Percentiles rank a stretch among this genome's conserved stretches.
phyloP scores from a whole-genome alignment of 2,113 vertebrate species.

The Taurulus bubalis region DNA sequence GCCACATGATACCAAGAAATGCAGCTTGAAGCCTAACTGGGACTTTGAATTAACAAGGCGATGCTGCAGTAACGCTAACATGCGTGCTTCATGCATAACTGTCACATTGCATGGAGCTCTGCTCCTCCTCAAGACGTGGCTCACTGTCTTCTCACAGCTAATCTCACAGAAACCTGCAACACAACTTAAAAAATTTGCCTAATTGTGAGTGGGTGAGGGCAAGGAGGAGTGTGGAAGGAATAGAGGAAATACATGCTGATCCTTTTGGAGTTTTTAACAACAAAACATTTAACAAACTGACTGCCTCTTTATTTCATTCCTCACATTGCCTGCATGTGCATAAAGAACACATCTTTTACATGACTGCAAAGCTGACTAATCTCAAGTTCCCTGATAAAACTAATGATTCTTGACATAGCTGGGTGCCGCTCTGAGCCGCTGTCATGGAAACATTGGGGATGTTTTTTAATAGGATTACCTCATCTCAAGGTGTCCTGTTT shows the following conservation, averaged over 20 bases:
- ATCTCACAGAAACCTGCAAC: not conserved
- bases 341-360: not conserved
- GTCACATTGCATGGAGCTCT: not conserved
- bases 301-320: slow-evolving; percentile 28
- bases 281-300: slow-evolving; percentile 18
- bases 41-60: not conserved
- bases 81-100: not conserved
- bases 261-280: slow-evolving; percentile 17
- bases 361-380: slow-evolving; percentile 49
- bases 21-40: slow-evolving; percentile 6
- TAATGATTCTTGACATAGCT: slow-evolving; percentile 60
- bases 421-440: slow-evolving; percentile 55
- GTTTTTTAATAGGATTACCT: slow-evolving; percentile 63
- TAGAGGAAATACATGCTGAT: slow-evolving; percentile 8
- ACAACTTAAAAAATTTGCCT: slow-evolving; percentile 1
- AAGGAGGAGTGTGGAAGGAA: slow-evolving; percentile 2
- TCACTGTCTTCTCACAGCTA: not conserved
- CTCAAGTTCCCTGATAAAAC: slow-evolving; percentile 49
- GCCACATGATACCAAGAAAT: not conserved
- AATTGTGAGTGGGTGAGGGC: not conserved
- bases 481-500: slow-evolving; percentile 49
- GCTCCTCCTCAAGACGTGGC: not conserved
- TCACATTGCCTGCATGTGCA: not conserved
- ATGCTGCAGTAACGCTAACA: not conserved
- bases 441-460: slow-evolving; percentile 28